phyloP scores from a whole-genome alignment of 2,888 invertebrate species.

The Drosophila anceps region DNA sequence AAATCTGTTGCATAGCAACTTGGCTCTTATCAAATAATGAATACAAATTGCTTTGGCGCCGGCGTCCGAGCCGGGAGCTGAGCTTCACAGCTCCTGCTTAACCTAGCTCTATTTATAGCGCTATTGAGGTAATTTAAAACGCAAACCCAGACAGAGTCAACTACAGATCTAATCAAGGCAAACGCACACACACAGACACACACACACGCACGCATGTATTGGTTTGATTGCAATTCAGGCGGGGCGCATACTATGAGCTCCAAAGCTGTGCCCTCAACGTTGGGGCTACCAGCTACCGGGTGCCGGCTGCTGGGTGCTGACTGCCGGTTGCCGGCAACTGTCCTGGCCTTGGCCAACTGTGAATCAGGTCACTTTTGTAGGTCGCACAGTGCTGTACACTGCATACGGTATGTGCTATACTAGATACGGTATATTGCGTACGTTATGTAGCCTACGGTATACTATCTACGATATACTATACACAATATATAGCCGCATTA shows the following conservation, averaged over 20 bases:
- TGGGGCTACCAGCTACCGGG: background rate
- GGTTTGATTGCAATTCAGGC: slow-evolving; percentile 40
- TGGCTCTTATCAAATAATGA: slow-evolving; percentile 43
- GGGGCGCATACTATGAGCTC: slow-evolving; percentile 4
- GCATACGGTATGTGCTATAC: background rate
- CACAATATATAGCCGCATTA: slow-evolving; percentile 13
- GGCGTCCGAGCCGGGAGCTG: background rate
- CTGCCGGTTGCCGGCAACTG: slow-evolving; percentile 5
- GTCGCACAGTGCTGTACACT: background rate
- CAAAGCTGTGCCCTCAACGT: background rate
- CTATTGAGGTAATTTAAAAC: slow-evolving; percentile 45
- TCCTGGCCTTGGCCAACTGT: slow-evolving; percentile 38
- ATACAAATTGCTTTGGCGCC: slow-evolving; percentile 58
- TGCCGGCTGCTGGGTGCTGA: background rate
- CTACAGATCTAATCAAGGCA: slow-evolving; percentile 34
- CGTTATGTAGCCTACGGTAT: background rate
- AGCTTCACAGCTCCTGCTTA: slow-evolving; percentile 3
- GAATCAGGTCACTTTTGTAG: slow-evolving; percentile 31
- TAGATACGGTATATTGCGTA: background rate
- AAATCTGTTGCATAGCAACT: slow-evolving; percentile 6
- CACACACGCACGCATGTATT: background rate
- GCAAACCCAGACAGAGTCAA: slow-evolving; percentile 25
- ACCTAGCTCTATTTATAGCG: slow-evolving; percentile 44
- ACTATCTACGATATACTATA: background rate
- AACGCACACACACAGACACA: background rate